Conservation (phyloP, 2,888 invertebrate species). For the Drosophila vallismaia region DNA sequence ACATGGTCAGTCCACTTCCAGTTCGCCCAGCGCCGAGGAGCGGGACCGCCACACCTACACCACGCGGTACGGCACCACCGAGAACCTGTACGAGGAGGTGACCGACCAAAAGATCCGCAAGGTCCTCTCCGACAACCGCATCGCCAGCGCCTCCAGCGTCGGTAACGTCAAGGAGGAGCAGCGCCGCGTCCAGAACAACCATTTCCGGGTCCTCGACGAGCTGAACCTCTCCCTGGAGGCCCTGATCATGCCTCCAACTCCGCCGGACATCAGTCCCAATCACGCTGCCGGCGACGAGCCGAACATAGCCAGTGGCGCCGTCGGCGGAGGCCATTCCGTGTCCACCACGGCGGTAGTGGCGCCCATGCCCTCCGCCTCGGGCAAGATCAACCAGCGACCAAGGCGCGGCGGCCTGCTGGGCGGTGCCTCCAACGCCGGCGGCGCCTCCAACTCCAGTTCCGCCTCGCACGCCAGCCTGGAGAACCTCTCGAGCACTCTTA, state of each 20-base stretch:
- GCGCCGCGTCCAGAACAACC: slow-evolving; percentile 92
- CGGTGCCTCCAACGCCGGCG: slow-evolving; percentile 69
- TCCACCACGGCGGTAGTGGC: slow-evolving; percentile 78
- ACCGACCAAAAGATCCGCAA: slow-evolving; percentile 84
- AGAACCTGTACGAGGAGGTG: slow-evolving; percentile 85
- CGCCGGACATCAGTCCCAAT: slow-evolving; percentile 84
- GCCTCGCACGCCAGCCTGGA: slow-evolving; percentile 82
- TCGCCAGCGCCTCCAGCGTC: slow-evolving; percentile 86
- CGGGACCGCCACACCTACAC: slow-evolving; percentile 87
- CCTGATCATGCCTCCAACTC: slow-evolving; percentile 92
- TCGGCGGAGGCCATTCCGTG: slow-evolving; percentile 61
- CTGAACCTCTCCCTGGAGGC: slow-evolving; percentile 94
- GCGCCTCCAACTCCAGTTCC: slow-evolving; percentile 70
- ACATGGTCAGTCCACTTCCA: slow-evolving; percentile 76
- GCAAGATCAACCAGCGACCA: slow-evolving; percentile 62
- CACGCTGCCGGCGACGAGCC: slow-evolving; percentile 72
- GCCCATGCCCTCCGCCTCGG: slow-evolving; percentile 38
- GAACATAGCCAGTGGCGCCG: slow-evolving; percentile 15
- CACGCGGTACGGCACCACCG: slow-evolving; percentile 92
- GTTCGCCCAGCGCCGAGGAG: slow-evolving; percentile 80
- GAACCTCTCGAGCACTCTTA: slow-evolving; percentile 82
- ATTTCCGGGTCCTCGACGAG: slow-evolving; percentile 93
- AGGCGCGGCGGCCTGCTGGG: slow-evolving; percentile 78
- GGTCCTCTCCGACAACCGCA: slow-evolving; percentile 85
- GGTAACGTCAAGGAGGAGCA: slow-evolving; percentile 93